Base-by-base conservation (phyloP, 1,140 invertebrate genomes). In the Thrips palmi region DNA sequence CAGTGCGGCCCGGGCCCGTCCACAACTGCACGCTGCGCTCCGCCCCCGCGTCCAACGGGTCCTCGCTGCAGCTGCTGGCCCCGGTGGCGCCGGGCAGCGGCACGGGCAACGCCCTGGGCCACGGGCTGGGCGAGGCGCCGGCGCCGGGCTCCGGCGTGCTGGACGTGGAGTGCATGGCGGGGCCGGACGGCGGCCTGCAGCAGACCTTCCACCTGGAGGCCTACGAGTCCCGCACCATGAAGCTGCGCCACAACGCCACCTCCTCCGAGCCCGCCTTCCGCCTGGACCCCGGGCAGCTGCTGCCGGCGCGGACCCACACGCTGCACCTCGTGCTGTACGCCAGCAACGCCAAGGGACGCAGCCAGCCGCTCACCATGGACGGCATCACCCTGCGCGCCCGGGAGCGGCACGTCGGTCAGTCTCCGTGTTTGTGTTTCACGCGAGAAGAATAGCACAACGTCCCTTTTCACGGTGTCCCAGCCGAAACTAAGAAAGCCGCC, bases 341-440 rank as follows among this genome's bases (percentile, higher is more conserved):
- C 24, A 70, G 73, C 44, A 92, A 92, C 59, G 71, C 77, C 22
- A 89, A 89, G 56, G 86, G 85, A 30, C 70, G 74, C 40, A 85
- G 82, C 43, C 80, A 85, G 48, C 68, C 72, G 14, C 69, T 76
- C 35, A 62, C 83, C 0, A 60, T 91, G 10, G 81, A 87, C 51
- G 82, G 85, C 49, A 81, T 84, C 47, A 77, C 80, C 39, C 71
- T 87, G 47, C n/a, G n/a, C n/a, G n/a, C n/a, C n/a, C n/a, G n/a
- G n/a, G n/a, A n/a, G n/a, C n/a, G n/a, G n/a, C n/a, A n/a, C n/a
- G n/a, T n/a, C n/a, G n/a, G n/a, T n/a, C n/a, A n/a, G n/a, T n/a
- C n/a, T n/a, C n/a, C n/a, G n/a, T n/a, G n/a, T n/a, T n/a, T n/a
- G n/a, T n/a, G n/a, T n/a, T n/a, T n/a, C n/a, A n/a, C n/a, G n/a